These are phyloP conservation scores for Tridacna crocea DNA, from an alignment of 2,888 invertebrate genomes.

Conservation along the genomic window DNA sequence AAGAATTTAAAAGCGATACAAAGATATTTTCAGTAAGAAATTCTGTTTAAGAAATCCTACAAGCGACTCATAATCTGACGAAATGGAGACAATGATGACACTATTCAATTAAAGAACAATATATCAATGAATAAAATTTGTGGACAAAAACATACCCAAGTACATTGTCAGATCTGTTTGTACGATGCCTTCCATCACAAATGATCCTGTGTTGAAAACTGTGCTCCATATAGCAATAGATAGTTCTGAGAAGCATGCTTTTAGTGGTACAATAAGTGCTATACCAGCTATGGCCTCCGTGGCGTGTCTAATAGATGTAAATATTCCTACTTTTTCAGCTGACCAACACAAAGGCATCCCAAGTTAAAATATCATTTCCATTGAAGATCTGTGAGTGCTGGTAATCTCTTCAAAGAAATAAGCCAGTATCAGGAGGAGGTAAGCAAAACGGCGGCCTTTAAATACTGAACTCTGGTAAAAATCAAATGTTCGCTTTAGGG, in stretches of 20 bases:
- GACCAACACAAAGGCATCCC: constrained; percentile 63
- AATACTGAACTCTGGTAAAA: constrained; percentile 30
- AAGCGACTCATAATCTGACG: too few species aligned
- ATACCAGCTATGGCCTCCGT: constrained; percentile 42
- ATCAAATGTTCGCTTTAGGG: constrained; percentile 19
- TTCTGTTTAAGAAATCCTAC: too few species aligned
- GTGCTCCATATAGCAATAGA: constrained; percentile 46
- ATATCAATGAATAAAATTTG: too few species aligned
- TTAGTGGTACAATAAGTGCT: constrained; percentile 35
- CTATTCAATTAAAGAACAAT: too few species aligned
- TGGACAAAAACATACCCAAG: constrained; percentile 41
- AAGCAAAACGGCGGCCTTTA: constrained; percentile 24
- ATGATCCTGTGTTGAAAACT: constrained; percentile 34
- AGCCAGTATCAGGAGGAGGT: constrained; percentile 29
- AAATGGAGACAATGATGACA: too few species aligned
- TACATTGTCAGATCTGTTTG: constrained; percentile 45
- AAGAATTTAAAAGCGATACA: too few species aligned
- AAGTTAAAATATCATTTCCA: constrained; percentile 52
- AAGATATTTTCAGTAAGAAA: too few species aligned
- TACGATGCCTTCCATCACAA: constrained; percentile 41
- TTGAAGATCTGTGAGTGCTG: constrained; percentile 3
- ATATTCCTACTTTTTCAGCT: constrained; percentile 51
- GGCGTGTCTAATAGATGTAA: constrained; percentile 31
- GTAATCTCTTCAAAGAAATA: constrained; percentile 30
- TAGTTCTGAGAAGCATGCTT: constrained; percentile 44